phyloP scores from a whole-genome alignment of 1,140 invertebrate species.

The Musca vetustissima region DNA sequence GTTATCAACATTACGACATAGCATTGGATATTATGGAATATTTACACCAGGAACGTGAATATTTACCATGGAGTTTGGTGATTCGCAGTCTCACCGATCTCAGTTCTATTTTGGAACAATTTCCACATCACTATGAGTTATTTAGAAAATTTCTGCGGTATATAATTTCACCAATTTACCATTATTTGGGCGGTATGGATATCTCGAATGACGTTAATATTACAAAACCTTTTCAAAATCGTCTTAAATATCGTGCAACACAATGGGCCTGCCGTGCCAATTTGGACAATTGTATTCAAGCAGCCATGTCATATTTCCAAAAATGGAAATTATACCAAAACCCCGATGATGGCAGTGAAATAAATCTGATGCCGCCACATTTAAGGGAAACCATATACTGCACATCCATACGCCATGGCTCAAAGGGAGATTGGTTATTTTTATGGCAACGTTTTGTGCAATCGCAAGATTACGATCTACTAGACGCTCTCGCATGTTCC shows the following conservation, averaged over 20 bases:
- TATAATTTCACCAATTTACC: constrained; percentile 62
- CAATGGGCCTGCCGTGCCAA: constrained; percentile 64
- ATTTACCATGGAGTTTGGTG: constrained; percentile 69
- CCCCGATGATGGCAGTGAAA: constrained; percentile 56
- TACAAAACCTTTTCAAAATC: constrained; percentile 58
- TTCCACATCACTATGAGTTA: constrained; percentile 58
- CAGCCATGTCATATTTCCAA: constrained; percentile 62
- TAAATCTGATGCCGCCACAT: constrained; percentile 72
- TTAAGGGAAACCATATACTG: constrained; percentile 77
- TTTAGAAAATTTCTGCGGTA: constrained; percentile 64
- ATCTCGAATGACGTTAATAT: constrained; percentile 41
- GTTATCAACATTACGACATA: constrained; percentile 66
- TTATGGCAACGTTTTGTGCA: constrained; percentile 71
- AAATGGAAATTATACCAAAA: constrained; percentile 60
- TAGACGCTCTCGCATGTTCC: constrained; percentile 71
- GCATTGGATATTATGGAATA: constrained; percentile 67
- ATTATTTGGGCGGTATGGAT: constrained; percentile 59
- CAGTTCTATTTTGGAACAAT: constrained; percentile 58
- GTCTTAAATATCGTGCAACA: constrained; percentile 62
- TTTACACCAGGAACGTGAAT: constrained; percentile 64
- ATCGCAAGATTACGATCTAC: constrained; percentile 69
- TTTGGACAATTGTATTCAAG: constrained; percentile 64
- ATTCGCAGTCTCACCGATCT: constrained; percentile 61
- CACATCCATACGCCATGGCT: constrained; percentile 71
- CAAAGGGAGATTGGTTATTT: constrained; percentile 77